Evolutionary conservation across 1,140 invertebrate genomes (phyloP).

Genomic region (Drosophila pallidifrons): DNA sequence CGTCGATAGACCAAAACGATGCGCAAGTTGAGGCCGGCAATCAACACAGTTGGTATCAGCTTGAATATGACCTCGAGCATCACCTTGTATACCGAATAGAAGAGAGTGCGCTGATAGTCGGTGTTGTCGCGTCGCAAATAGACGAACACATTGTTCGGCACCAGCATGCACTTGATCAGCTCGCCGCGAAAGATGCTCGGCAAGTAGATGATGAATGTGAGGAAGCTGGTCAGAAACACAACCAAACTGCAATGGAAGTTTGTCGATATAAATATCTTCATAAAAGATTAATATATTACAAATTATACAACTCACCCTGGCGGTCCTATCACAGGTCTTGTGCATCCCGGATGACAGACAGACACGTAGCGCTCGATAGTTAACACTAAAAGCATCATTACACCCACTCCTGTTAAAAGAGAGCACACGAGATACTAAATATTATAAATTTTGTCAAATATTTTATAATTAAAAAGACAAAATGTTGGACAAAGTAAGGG

Average conservation of each 20-base stretch:
- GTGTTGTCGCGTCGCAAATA: conserved; percentile 87
- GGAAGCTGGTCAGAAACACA: conserved; percentile 87
- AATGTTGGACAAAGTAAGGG: too few species aligned
- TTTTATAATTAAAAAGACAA: too few species aligned
- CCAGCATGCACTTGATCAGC: conserved; percentile 86
- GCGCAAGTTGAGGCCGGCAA: conserved; percentile 89
- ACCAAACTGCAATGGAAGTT: conserved; percentile 84
- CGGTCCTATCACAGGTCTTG: conserved; percentile 87
- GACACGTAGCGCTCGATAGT: conserved; percentile 93
- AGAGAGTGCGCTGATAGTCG: conserved; percentile 86
- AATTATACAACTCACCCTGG: conserved; percentile 84
- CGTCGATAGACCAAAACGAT: conserved; percentile 90
- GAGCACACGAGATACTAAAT: too few species aligned
- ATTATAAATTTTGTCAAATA: background rate
- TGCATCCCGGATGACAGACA: conserved; percentile 91
- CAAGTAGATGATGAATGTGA: conserved; percentile 88
- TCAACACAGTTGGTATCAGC: conserved; percentile 88
- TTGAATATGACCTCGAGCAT: conserved; percentile 89
- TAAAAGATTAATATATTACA: background rate
- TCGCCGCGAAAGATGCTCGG: conserved; percentile 88
- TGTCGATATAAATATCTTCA: background rate
- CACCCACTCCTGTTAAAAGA: conserved; percentile 87
- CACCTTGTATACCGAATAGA: conserved; percentile 88
- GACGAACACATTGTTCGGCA: conserved; percentile 85
- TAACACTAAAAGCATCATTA: conserved; percentile 92